Percentiles rank a stretch among this genome's conserved stretches.
These are phyloP conservation scores for Lamprologus lemairii DNA, from an alignment of 2,113 vertebrate species.

Conservation along the genomic window DNA sequence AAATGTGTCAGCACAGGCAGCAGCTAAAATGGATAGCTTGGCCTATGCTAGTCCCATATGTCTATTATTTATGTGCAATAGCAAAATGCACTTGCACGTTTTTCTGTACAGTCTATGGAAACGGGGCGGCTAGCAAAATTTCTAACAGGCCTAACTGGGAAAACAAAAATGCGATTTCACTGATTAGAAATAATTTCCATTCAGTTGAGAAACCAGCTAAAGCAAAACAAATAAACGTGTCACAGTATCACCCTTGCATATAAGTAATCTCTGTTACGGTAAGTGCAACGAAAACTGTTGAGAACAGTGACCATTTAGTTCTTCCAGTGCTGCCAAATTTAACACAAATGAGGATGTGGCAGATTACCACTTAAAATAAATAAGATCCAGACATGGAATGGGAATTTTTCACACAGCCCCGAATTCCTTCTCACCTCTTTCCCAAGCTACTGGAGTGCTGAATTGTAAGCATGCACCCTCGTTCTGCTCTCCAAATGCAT, in stretches of 20 bases:
- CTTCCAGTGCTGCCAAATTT: background rate
- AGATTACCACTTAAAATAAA: slow-evolving; percentile 9
- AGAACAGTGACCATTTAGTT: background rate
- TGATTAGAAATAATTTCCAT: background rate
- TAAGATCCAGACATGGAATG: slow-evolving; percentile 6
- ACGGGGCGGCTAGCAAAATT: background rate
- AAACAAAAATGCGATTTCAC: background rate
- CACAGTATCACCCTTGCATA: rapidly evolving
- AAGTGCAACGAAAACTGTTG: background rate
- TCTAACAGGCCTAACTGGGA: background rate
- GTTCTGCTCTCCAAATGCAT: background rate
- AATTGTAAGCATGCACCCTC: background rate
- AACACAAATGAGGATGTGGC: background rate
- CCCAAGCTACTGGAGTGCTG: background rate
- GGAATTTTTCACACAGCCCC: background rate
- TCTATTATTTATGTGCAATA: background rate
- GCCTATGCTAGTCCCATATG: background rate
- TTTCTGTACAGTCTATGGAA: background rate
- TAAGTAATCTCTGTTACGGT: background rate
- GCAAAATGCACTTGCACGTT: rapidly evolving
- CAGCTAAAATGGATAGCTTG: background rate
- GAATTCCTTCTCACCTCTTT: slow-evolving; percentile 8
- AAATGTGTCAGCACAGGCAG: rapidly evolving
- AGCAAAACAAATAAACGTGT: background rate
- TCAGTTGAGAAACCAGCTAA: background rate